These are phyloP conservation scores for Limnephilus marmoratus DNA, from an alignment of 2,888 invertebrate species.

Conservation along the genomic window DNA sequence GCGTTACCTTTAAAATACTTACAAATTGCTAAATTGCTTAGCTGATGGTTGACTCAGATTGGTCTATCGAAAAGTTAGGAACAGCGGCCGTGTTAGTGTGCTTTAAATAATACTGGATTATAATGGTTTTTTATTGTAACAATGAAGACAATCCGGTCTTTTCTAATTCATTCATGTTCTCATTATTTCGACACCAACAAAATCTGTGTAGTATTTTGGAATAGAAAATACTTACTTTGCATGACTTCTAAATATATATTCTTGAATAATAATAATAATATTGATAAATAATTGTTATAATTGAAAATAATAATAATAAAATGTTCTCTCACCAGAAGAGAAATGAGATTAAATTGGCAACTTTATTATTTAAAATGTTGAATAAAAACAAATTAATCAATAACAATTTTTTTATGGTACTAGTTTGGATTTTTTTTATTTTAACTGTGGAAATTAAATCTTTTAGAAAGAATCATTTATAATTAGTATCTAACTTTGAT, in stretches of 20 bases:
- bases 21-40: no score
- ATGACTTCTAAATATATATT: neutral
- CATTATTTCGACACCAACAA: neutral
- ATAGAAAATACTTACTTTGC: neutral
- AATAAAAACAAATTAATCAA: neutral
- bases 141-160: neutral
- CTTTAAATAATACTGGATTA: neutral
- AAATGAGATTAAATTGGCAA: slow-evolving; percentile 2
- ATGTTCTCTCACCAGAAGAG: neutral
- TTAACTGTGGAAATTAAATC: neutral
- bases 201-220: neutral
- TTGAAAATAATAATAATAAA: neutral
- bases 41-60: no score
- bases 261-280: neutral
- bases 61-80: no score
- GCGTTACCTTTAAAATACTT: no score
- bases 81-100: neutral
- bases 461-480: neutral
- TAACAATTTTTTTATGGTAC: neutral
- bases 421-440: neutral
- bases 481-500: neutral
- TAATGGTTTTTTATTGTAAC: neutral
- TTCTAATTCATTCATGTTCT: neutral
- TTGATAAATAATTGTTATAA: neutral
- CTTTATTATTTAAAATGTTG: neutral